Conservation (phyloP, 2,888 invertebrate genomes). For the Andricus curvator region DNA sequence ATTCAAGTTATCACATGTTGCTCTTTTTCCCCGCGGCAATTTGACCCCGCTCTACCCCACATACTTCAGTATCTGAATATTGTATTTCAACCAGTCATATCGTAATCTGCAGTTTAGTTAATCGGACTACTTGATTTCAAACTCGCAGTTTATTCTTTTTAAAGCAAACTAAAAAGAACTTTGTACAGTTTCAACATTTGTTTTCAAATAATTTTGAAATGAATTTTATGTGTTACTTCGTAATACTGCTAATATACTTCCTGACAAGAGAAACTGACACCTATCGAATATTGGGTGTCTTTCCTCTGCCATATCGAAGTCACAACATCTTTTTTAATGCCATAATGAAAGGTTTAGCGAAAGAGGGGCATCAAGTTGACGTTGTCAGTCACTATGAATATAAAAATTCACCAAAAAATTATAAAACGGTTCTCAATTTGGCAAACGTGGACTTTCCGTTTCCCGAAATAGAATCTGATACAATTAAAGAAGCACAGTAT, state of each 20-base stretch:
- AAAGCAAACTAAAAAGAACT: neutral
- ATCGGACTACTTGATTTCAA: too few species aligned
- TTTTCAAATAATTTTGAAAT: neutral
- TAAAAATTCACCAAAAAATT: conserved; percentile 65
- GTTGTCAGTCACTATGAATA: conserved; percentile 70
- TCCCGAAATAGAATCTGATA: neutral
- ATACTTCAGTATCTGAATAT: too few species aligned
- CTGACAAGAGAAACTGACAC: neutral
- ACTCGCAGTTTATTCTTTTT: too few species aligned
- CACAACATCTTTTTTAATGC: conserved; percentile 78
- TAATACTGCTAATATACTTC: neutral
- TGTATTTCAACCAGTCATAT: too few species aligned
- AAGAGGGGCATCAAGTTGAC: conserved; percentile 77
- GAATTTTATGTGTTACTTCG: neutral
- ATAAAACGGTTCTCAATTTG: conserved; percentile 70
- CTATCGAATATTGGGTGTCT: conserved; percentile 76
- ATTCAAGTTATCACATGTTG: too few species aligned
- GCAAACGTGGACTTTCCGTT: neutral
- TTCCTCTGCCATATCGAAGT: conserved; percentile 77
- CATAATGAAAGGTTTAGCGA: conserved; percentile 75
- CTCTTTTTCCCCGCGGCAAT: too few species aligned
- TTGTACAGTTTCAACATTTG: too few species aligned
- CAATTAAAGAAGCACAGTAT: neutral
- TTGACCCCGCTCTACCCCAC: too few species aligned
- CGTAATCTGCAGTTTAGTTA: too few species aligned